Base-by-base conservation (phyloP, 2,113 vertebrate genomes). In the Connochaetes taurinus region DNA sequence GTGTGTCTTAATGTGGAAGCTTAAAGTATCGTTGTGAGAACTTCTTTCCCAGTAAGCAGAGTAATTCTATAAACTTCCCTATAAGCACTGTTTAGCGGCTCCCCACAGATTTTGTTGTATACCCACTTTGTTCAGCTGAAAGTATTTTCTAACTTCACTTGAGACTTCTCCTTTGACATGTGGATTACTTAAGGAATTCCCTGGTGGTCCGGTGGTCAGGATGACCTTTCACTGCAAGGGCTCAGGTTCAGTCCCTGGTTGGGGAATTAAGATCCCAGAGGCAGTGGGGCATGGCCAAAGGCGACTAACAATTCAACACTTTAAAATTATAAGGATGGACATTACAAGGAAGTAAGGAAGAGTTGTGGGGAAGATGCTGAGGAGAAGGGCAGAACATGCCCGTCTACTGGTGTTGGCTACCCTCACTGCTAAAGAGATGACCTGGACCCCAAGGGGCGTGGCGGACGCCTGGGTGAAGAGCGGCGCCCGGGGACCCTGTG, bases 321-420 rank as follows among this genome's bases (percentile, higher is more conserved):
- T 60, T 29, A 43, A 58, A 58, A 74, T 50, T 43, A 0, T n/a
- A 50, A 33, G 52, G 40, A n/a, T 8, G 27, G 11, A 31, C n/a
- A 27, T 7, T 21, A 21, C 3, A 3, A 1, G 67, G 50, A 58
- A 87, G 45, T n/a, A 14, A 85, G 19, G 55, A 43, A 15, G 33
- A 53, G 4, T 15, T 45, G 33, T 50, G 33, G 60, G 52, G 82
- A 60, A 74, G 33, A 74, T 43, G 76, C 52, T n/a, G 43, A 74
- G 58, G 15, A 53, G 40, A 45, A 62, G 21, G n/a, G 62, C 15
- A 3, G 67, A 12, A 5, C n/a, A 6, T 0, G 19, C 10, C 0
- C 67, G 5, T 6, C n/a, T 23, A 0, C 67, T 6, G n/a, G n/a
- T 6, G 19, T 23, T 6, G 6, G n/a, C 2, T 6, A 6, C n/a